Percentiles rank a stretch among this genome's conserved stretches.
phyloP scores from a whole-genome alignment of 1,140 invertebrate genomes.

The Drosophila insularis region DNA sequence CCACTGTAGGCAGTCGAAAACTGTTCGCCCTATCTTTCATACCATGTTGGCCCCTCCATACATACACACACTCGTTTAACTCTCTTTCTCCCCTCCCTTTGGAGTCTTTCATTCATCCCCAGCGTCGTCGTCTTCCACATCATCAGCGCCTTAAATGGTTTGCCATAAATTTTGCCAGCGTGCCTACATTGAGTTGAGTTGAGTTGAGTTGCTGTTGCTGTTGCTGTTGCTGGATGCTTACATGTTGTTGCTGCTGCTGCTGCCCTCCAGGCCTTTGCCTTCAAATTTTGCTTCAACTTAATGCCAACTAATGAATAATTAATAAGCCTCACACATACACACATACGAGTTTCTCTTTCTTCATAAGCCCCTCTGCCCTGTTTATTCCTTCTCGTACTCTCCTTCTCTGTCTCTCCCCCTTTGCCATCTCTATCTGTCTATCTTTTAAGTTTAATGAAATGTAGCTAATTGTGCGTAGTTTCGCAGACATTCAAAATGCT shows the following conservation, averaged over 20 bases:
- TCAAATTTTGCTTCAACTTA: constrained; percentile 57
- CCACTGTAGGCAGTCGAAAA: neutral
- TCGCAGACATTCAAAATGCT: constrained; percentile 78
- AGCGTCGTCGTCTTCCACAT: constrained; percentile 67
- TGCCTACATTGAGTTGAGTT: constrained; percentile 36
- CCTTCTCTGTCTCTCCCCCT: neutral
- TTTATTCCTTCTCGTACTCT: neutral
- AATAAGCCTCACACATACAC: constrained; percentile 58
- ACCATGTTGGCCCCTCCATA: neutral
- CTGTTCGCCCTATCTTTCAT: neutral
- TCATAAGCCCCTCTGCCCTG: constrained; percentile 1
- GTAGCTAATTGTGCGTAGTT: constrained; percentile 75
- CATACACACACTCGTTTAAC: neutral
- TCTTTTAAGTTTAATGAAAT: constrained; percentile 73
- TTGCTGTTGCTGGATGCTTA: constrained; percentile 27
- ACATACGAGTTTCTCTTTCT: constrained; percentile 34
- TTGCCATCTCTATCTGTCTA: constrained; percentile 14
- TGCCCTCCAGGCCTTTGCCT: constrained; percentile 22
- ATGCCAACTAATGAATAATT: constrained; percentile 80
- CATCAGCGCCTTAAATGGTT: constrained; percentile 77
- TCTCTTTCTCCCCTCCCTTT: neutral
- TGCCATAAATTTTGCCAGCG: constrained; percentile 70
- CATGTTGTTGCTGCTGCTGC: constrained; percentile 23
- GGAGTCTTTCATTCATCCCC: constrained; percentile 54
- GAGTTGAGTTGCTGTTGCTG: constrained; percentile 27